Conservation (phyloP, 2,113 vertebrate genomes). For the Serilophus lunatus region DNA sequence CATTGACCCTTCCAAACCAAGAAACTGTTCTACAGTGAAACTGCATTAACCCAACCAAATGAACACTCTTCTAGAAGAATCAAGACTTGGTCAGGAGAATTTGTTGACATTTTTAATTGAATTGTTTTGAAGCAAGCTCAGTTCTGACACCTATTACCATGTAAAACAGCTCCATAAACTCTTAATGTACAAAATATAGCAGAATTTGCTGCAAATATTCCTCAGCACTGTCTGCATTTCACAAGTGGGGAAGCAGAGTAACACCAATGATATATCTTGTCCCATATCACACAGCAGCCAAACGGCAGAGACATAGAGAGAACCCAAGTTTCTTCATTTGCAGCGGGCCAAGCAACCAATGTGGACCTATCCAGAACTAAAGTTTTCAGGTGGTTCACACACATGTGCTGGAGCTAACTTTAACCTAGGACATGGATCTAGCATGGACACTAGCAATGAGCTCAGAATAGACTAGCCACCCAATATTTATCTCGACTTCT, state of each 20-base stretch:
- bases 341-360: not conserved
- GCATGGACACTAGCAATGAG: not conserved
- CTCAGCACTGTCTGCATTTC: not conserved
- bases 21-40: not conserved
- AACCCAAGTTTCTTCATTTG: not conserved
- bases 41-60: not conserved
- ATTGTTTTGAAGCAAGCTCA: not conserved
- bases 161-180: not conserved
- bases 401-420: not conserved
- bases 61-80: not conserved
- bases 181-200: not conserved
- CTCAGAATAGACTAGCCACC: not conserved
- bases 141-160: not conserved
- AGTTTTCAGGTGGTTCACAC: rapidly evolving
- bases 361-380: not conserved
- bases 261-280: not conserved
- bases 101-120: not conserved
- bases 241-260: not conserved
- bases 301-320: not conserved
- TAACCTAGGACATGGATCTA: not conserved
- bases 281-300: not conserved
- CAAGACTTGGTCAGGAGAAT: not conserved
- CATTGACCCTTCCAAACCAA: not conserved
- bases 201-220: not conserved
- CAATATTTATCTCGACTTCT: not conserved